A percentile compares a stretch with the other conserved stretches of the same genome.
Evolutionary conservation across 2,797 vertebrate species (phyloP).

Genomic region (Scyliorhinus canicula): DNA sequence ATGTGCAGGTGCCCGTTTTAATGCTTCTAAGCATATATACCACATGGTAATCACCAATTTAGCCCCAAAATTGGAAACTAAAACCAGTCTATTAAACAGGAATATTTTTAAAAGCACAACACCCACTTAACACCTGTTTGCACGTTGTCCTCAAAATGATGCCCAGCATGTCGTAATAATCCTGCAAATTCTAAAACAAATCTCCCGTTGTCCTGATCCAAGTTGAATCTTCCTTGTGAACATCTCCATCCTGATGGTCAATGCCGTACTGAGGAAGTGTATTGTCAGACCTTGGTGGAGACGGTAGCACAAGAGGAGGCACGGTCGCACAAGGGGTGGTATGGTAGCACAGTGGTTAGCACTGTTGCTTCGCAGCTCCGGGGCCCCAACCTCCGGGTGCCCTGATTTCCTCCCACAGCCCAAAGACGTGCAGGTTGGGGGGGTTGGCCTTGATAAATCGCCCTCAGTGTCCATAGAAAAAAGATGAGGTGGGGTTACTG

Average conservation of each 20-base stretch:
- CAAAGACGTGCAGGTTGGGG: no score
- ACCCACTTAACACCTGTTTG: no score
- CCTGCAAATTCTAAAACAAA: background rate
- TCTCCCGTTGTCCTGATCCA: background rate
- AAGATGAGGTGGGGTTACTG: no score
- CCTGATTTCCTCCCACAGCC: no score
- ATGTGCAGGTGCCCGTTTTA: background rate
- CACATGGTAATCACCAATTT: background rate
- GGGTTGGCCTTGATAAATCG: no score
- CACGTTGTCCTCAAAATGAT: background rate
- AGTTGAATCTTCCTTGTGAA: background rate
- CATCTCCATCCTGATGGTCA: background rate
- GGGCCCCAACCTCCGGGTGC: no score
- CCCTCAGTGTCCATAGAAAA: no score
- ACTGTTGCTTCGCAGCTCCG: no score
- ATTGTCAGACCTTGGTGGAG: background rate
- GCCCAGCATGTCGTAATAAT: background rate
- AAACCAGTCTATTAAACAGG: background rate
- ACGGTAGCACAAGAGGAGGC: background rate
- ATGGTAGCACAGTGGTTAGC: no score
- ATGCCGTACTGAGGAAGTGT: background rate
- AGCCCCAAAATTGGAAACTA: background rate
- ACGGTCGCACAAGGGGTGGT: background rate
- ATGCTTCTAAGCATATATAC: background rate
- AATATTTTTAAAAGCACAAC: background rate